Percentiles rank a stretch among this genome's conserved stretches.
Evolutionary conservation across 2,113 vertebrate species (phyloP).

Genomic region (Cheilinus undulatus): DNA sequence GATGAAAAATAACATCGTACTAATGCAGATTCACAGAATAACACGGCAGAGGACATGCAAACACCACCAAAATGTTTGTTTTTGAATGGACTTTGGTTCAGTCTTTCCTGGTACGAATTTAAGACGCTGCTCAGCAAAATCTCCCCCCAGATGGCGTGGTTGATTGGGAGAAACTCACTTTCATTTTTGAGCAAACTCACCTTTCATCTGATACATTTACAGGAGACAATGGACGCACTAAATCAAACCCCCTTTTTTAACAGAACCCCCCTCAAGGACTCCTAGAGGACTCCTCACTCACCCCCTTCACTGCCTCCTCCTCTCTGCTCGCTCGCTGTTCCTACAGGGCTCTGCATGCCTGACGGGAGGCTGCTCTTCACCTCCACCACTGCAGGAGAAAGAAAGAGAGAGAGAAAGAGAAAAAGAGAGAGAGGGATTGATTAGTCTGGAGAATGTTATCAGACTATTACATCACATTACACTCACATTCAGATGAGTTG

Average conservation of each 20-base stretch:
- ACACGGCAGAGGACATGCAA: too few species aligned
- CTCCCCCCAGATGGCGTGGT: too few species aligned
- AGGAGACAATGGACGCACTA: not conserved
- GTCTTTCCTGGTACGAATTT: too few species aligned
- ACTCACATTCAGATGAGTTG: too few species aligned
- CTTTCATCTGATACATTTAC: too few species aligned
- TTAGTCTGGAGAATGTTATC: constrained; percentile 34
- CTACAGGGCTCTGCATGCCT: constrained; percentile 87
- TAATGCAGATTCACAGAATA: too few species aligned
- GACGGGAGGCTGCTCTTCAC: constrained; percentile 89
- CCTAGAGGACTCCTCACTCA: constrained; percentile 65
- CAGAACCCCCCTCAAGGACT: constrained; percentile 25
- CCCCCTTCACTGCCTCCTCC: constrained; percentile 70
- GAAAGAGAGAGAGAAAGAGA: constrained; percentile 2
- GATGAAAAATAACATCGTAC: too few species aligned
- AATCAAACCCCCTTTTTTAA: not conserved
- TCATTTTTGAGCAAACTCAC: too few species aligned
- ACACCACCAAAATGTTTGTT: too few species aligned
- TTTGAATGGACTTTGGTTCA: too few species aligned
- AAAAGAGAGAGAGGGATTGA: constrained; percentile 28
- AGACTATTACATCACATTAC: constrained; percentile 40
- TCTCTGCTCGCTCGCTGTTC: constrained; percentile 76
- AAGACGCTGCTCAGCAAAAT: too few species aligned
- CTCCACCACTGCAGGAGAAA: constrained; percentile 83
- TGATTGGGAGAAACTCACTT: too few species aligned